Conservation (phyloP, 1,140 invertebrate species). For the Musca vetustissima region DNA sequence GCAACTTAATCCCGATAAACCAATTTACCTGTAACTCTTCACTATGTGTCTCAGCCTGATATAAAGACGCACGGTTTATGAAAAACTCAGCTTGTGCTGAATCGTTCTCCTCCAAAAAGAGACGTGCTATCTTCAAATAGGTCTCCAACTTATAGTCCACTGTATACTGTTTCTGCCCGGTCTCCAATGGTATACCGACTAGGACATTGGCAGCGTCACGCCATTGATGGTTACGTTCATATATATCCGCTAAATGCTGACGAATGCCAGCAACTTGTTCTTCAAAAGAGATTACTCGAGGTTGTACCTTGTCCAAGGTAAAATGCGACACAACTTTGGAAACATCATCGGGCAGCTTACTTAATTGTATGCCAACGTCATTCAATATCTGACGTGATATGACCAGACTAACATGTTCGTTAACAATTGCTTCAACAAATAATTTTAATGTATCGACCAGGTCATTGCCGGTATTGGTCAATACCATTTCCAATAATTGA, state of each 20-base stretch:
- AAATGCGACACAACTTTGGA: conserved; percentile 91
- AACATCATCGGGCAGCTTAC: conserved; percentile 77
- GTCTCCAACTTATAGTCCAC: conserved; percentile 97
- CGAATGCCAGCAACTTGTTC: conserved; percentile 95
- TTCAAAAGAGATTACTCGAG: conserved; percentile 96
- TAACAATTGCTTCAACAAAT: conserved; percentile 92
- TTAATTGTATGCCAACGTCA: conserved; percentile 85
- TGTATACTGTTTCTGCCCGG: conserved; percentile 95
- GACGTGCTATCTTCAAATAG: conserved; percentile 95
- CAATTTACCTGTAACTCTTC: conserved; percentile 83
- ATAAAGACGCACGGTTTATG: conserved; percentile 93
- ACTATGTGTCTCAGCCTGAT: conserved; percentile 91
- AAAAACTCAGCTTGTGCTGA: conserved; percentile 95
- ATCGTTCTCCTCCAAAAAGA: conserved; percentile 96
- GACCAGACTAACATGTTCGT: conserved; percentile 96
- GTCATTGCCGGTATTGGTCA: conserved; percentile 71
- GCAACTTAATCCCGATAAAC: background rate
- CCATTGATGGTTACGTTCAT: conserved; percentile 93
- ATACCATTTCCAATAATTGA: conserved; percentile 76
- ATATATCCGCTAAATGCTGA: conserved; percentile 93
- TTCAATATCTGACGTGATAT: conserved; percentile 95
- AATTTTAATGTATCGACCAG: conserved; percentile 82
- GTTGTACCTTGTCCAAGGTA: conserved; percentile 93
- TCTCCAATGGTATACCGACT: conserved; percentile 95
- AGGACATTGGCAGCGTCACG: conserved; percentile 91